A percentile compares a stretch with the other conserved stretches of the same genome.
Evolutionary conservation across 1,140 invertebrate genomes (phyloP).

Genomic region (Zophobas atratus): DNA sequence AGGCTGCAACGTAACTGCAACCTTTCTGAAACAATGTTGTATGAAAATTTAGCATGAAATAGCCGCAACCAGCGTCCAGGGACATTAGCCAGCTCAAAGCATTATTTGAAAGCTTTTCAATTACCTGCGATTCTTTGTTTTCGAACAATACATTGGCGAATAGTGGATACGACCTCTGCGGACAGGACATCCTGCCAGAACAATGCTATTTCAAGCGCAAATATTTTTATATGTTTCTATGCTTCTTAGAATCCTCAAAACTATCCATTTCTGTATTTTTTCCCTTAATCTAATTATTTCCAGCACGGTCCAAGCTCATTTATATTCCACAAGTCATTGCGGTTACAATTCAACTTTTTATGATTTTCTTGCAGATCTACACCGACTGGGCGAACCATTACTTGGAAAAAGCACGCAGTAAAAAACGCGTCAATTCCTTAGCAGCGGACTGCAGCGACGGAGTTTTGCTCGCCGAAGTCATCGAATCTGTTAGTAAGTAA

Average conservation of each 20-base stretch:
- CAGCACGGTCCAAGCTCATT: conserved; percentile 11
- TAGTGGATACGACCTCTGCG: no score
- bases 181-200: no score
- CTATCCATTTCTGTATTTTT: conserved; percentile 2
- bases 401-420: conserved; percentile 90
- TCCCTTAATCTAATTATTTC: conserved; percentile 20
- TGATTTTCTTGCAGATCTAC: conserved; percentile 85
- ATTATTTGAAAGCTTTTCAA: not conserved
- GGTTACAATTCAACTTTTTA: conserved; percentile 36
- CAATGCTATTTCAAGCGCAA: no score
- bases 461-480: conserved; percentile 90
- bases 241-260: not conserved
- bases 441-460: conserved; percentile 93
- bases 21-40: not conserved
- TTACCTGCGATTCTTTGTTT: not conserved
- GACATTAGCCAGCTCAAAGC: conserved; percentile 2
- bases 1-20: no score
- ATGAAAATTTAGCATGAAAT: conserved; percentile 3
- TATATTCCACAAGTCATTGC: conserved; percentile 37
- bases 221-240: no score
- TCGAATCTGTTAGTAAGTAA: conserved; percentile 94
- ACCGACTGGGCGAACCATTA: conserved; percentile 99
- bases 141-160: not conserved
- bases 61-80: not conserved
- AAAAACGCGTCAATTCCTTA: conserved; percentile 86